These are phyloP conservation scores for Ceuthmochares aereus DNA, from an alignment of 2,113 vertebrate species.

Conservation along the genomic window DNA sequence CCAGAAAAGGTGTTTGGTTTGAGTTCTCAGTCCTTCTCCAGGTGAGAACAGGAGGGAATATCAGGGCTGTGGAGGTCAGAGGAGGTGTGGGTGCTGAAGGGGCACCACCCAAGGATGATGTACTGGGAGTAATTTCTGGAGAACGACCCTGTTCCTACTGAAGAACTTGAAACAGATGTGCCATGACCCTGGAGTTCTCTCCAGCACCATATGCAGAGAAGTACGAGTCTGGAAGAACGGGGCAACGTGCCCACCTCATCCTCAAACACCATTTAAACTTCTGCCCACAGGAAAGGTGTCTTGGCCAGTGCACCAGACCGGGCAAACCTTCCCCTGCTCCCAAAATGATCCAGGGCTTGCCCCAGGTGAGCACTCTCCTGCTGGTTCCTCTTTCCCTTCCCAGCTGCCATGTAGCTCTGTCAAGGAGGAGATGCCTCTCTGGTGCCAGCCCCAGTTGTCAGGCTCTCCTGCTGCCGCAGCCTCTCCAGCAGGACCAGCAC, in stretches of 20 bases:
- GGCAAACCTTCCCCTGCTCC: background rate
- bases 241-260: background rate
- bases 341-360: accelerated
- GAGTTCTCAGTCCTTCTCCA: background rate
- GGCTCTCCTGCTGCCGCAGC: conserved; percentile 43
- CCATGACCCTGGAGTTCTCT: background rate
- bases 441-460: accelerated
- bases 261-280: background rate
- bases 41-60: background rate
- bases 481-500: conserved; percentile 81
- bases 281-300: accelerated
- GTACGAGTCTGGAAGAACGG: background rate
- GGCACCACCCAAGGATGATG: background rate
- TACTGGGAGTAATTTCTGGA: background rate
- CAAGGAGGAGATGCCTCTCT: background rate
- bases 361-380: background rate
- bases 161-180: background rate
- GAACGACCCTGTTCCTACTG: background rate
- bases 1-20: background rate
- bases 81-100: background rate
- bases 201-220: background rate
- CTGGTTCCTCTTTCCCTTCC: background rate
- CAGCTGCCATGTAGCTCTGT: accelerated
- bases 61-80: background rate
- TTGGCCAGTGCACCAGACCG: background rate